Evolutionary conservation across 2,797 vertebrate genomes (phyloP).

Genomic region (Cryptoblepharus egeriae): DNA sequence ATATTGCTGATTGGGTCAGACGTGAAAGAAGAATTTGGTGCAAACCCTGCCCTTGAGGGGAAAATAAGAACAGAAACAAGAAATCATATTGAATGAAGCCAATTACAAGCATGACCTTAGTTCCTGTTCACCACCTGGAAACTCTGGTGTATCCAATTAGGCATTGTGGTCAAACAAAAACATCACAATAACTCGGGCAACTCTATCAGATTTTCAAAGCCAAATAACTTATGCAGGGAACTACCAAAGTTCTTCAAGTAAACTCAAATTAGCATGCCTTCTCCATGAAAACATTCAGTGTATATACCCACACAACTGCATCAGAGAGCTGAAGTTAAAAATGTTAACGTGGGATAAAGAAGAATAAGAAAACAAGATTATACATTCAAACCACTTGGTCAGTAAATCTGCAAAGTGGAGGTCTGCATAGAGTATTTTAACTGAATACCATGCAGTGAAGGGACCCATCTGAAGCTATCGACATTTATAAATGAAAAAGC

Average conservation of each 20-base stretch:
- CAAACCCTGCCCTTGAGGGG: neutral
- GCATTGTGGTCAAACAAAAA: neutral
- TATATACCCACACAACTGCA: neutral
- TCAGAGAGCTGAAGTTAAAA: neutral
- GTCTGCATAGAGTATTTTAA: neutral
- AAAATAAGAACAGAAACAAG: neutral
- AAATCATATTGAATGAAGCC: neutral
- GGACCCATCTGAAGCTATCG: neutral
- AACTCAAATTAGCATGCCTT: neutral
- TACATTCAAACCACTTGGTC: neutral
- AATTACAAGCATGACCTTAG: neutral
- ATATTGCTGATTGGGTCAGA: neutral
- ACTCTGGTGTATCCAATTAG: neutral
- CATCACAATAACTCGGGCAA: neutral
- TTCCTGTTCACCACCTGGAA: slow-evolving; percentile 3
- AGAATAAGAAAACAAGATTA: neutral
- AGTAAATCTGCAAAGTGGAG: neutral
- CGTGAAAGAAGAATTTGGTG: neutral
- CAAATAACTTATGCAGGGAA: neutral
- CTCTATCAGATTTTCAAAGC: neutral
- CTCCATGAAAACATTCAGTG: neutral
- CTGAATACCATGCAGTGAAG: neutral
- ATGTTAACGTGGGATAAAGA: neutral
- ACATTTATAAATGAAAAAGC: neutral
- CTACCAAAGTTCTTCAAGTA: neutral